Conservation (phyloP, 2,888 invertebrate genomes). For the Lucinisca nassula region DNA sequence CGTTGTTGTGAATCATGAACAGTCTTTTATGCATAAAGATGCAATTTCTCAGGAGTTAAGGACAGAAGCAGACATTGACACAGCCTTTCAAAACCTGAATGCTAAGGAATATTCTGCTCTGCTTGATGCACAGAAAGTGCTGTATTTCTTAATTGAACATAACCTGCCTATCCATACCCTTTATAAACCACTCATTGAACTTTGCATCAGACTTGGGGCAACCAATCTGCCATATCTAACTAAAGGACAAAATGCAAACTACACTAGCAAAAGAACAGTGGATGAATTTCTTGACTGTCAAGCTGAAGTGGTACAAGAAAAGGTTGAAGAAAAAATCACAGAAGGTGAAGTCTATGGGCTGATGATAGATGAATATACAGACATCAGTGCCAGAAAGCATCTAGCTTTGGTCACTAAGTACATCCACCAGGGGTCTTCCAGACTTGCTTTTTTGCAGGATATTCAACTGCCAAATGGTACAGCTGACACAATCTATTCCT, state of each 20-base stretch:
- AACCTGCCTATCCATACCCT: constrained; percentile 35
- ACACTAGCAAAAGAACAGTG: constrained; percentile 24
- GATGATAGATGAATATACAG: constrained; percentile 53
- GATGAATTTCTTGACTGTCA: constrained; percentile 49
- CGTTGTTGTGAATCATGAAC: not conserved
- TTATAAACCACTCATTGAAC: constrained; percentile 41
- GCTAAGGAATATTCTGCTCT: constrained; percentile 30
- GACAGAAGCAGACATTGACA: not conserved
- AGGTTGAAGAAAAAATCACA: not conserved
- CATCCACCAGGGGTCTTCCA: constrained; percentile 23
- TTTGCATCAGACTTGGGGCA: constrained; percentile 38
- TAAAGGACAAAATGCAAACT: constrained; percentile 40
- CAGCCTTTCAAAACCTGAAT: not conserved
- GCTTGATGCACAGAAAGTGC: constrained; percentile 42
- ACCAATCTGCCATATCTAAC: constrained; percentile 23
- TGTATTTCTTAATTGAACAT: constrained; percentile 40
- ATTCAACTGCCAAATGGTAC: constrained; percentile 45
- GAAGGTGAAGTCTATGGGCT: constrained; percentile 16
- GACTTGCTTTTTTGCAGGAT: constrained; percentile 49
- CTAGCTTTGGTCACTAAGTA: constrained; percentile 31
- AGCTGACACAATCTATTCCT: constrained; percentile 36
- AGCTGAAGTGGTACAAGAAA: constrained; percentile 33
- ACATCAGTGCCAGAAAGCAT: constrained; percentile 33
- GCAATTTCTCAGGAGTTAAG: constrained; percentile 21
- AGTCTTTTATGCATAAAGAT: not conserved